Evolutionary conservation across 2,888 invertebrate genomes (phyloP), one percentile per base, ranked within the genome.

Genomic region (Thelaira solivaga): DNA sequence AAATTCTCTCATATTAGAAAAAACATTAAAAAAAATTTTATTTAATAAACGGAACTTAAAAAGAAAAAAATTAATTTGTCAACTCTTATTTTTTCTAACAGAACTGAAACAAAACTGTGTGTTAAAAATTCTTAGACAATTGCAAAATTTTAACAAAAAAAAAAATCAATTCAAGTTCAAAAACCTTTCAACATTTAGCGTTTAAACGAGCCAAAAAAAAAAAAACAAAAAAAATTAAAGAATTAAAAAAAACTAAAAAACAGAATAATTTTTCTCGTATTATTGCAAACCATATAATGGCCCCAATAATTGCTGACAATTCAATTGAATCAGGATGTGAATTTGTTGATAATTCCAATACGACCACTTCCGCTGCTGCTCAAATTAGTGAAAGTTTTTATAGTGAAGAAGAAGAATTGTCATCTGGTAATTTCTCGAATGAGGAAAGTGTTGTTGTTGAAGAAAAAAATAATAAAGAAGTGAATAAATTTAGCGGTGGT

Each of bases 271-370:
- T 76, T 67, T 45, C 18, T 13, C 13, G 78, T 80, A 74, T 47
- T 68, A 73, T 65, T 71, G 74, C 65, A 79, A 62, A 82, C 80
- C 86, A 80, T 88, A 88, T 88, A 87, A 88, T 88, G 88, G 88
- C 88, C 87, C 88, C 87, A 82, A 87, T 83, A 85, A 88, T 82
- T 85, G 84, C 84, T 85, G 86, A 86, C 86, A 86, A 87, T 86
- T 84, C 49, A 75, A 78, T 83, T 81, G 85, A 88, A 87, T 87
- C 86, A 83, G 88, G 85, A 87, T 87, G 85, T 88, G 86, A 86
- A 84, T 84, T 83, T 84, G 85, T 86, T 85, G 87, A 87, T 81
- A 83, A 82, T 81, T 82, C 82, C 82, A 82, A 80, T 82, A 82
- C 77, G 81, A 82, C 67, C 69, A 76, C 72, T 67, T 80, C 16